Evolutionary conservation across 2,797 vertebrate species (phyloP), one percentile per base, ranked within the genome.

Genomic region (Tolypeutes matacus): DNA sequence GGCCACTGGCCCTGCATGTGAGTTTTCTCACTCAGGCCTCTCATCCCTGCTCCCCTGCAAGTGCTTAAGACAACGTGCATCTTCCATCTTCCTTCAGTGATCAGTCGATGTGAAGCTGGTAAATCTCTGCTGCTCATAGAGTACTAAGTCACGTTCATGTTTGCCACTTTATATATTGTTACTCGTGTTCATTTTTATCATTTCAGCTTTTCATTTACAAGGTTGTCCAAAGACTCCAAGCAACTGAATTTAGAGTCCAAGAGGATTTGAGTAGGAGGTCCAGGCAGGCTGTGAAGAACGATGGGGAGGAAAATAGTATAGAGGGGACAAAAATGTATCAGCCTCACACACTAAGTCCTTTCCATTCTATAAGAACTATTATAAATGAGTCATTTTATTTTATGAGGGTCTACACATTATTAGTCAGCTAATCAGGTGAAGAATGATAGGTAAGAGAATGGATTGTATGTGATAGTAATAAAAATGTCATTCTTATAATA

Each of bases 401-500:
- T 77, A 80, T 72, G 17, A 78, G 58, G 51, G 9, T 49, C 39
- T 49, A 23, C 25, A 78, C 12, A 25, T 46, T 62, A 25, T 46
- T 62, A 65, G 58, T 49, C 36, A 92, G 31, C 9, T 82, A 82
- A 62, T 73, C 25, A 67, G 34, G 36, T 73, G 29, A 94, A 73
- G 62, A 77, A 94, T 70, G 18, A 73, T 14, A 76, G 46, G 23
- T 20, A n/a, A 78, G 72, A 46, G 31, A 75, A 42, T 21, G 0
- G 34, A 27, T 80, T 46, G 46, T 7, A 67, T 20, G 7, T 17
- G 27, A 69, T 4, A 42, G 21, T 39, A 83, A 76, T 82, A 92
- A 86, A 96, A 64, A 83, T 69, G 17, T 80, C 58, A 82, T 80
- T 96, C 49, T 85, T 65, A 46, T 6, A 65, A 46, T 85, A 91